Conservation (phyloP, 2,113 vertebrate genomes). For the Rattus rattus region DNA sequence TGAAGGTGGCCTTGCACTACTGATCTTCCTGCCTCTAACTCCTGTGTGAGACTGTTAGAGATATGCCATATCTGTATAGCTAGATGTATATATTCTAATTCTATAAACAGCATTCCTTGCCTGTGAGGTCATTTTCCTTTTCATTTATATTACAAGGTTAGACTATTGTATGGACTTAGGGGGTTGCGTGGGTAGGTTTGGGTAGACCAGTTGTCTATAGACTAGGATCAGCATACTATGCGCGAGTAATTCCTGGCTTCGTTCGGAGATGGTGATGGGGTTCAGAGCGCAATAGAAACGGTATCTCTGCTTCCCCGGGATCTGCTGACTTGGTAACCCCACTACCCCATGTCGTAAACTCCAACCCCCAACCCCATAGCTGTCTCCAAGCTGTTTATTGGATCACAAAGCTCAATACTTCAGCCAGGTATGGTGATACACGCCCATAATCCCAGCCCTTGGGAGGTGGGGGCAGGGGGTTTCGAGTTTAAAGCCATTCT, state of each 20-base stretch:
- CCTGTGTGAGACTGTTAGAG: background rate
- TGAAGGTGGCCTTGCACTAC: background rate
- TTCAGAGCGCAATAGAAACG: background rate
- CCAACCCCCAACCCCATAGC: background rate
- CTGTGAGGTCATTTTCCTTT: background rate
- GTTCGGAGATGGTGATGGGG: background rate
- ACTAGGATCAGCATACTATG: background rate
- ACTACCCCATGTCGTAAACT: background rate
- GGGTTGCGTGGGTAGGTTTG: background rate
- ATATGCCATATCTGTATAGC: background rate
- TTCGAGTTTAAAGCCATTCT: background rate
- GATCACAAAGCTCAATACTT: background rate
- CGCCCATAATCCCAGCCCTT: background rate
- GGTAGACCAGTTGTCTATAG: background rate
- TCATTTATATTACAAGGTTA: background rate
- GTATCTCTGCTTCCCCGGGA: background rate
- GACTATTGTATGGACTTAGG: background rate
- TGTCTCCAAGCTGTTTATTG: background rate
- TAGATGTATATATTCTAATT: no score
- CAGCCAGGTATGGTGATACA: background rate
- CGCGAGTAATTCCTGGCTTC: background rate
- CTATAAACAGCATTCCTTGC: background rate
- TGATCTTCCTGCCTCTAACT: background rate
- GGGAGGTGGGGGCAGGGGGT: background rate
- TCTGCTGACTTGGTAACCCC: background rate